Conservation (phyloP, 2,888 invertebrate genomes). For the Acrocera orbiculus region DNA sequence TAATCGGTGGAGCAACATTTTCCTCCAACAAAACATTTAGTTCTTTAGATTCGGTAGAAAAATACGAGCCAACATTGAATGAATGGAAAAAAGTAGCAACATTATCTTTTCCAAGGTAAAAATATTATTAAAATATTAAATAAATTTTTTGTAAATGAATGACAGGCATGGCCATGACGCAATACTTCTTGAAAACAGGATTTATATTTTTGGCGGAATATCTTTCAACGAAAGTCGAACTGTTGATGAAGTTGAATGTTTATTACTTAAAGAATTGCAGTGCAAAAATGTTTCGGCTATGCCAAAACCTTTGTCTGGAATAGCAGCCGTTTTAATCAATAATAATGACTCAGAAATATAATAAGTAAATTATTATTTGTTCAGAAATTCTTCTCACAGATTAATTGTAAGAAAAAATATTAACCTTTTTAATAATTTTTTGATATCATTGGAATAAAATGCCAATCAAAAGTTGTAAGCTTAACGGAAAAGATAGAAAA, state of each 20-base stretch:
- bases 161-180: constrained; percentile 20
- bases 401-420: no score
- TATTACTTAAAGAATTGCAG: constrained; percentile 36
- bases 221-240: constrained; percentile 24
- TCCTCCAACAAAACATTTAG: constrained; percentile 13
- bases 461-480: no score
- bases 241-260: constrained; percentile 47
- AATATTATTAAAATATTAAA: not conserved
- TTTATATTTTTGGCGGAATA: constrained; percentile 19
- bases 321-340: constrained; percentile 13
- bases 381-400: no score
- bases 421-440: no score
- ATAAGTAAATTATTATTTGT: no score
- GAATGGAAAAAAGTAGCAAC: constrained; percentile 16
- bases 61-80: constrained; percentile 12
- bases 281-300: constrained; percentile 30
- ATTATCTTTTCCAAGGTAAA: constrained; percentile 10
- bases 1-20: constrained; percentile 45
- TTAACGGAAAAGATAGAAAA: no score
- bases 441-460: no score
- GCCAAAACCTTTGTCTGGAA: constrained; percentile 44
- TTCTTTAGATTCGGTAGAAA: constrained; percentile 17
- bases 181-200: constrained; percentile 15
- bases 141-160: not conserved
- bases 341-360: no score